These are phyloP conservation scores for Periplaneta americana DNA, from an alignment of 1,140 invertebrate genomes.

Conservation along the genomic window DNA sequence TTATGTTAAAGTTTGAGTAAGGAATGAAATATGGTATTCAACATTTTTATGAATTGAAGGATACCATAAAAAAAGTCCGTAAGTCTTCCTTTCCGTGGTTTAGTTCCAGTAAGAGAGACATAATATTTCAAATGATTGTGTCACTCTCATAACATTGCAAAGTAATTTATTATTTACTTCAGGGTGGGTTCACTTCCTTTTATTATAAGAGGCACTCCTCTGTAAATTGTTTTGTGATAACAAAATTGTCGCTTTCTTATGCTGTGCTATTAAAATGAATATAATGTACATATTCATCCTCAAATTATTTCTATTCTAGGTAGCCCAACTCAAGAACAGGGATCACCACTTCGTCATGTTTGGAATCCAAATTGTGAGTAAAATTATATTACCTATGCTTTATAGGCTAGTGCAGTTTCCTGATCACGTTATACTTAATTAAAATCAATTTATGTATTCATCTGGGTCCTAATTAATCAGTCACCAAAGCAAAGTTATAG, in stretches of 20 bases:
- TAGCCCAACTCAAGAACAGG: not conserved
- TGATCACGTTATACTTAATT: not conserved
- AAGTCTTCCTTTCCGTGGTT: no score
- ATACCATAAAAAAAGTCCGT: no score
- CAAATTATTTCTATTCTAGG: not conserved
- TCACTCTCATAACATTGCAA: not conserved
- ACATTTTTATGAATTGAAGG: not conserved
- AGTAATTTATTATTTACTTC: no score
- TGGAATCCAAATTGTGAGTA: slow-evolving; percentile 13
- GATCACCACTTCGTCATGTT: not conserved
- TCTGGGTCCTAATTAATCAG: not conserved
- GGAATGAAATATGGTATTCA: not conserved
- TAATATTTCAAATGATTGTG: not conserved
- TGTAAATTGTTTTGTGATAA: no score
- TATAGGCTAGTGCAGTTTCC: not conserved
- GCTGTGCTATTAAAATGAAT: not conserved
- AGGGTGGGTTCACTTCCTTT: no score
- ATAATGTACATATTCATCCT: not conserved
- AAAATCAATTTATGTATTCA: not conserved
- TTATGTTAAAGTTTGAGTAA: not conserved
- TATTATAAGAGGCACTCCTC: no score
- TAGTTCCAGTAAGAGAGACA: not conserved
- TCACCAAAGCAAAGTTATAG: not conserved
- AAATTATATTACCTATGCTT: no score
- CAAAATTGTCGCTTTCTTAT: no score